phyloP scores from a whole-genome alignment of 2,797 vertebrate genomes.

The Enteromius thamalakanensis region DNA sequence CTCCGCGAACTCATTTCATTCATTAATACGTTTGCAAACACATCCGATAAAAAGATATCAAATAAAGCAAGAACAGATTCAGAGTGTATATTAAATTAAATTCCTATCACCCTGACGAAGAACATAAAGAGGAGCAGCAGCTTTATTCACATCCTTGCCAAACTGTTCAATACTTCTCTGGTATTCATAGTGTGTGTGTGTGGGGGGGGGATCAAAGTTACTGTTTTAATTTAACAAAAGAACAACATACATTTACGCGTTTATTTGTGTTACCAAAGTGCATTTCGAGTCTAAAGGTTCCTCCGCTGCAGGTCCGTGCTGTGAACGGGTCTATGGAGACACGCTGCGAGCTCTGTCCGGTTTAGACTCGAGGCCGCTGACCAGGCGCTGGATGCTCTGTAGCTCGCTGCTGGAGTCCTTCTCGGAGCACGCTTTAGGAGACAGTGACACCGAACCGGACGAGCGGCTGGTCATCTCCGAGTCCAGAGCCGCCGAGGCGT shows the following conservation, averaged over 20 bases:
- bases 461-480: conserved; percentile 93
- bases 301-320: conserved; percentile 64
- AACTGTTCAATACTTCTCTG: conserved; percentile 82
- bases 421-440: conserved; percentile 88
- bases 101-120: conserved; percentile 60
- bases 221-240: conserved; percentile 76
- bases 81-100: conserved; percentile 75
- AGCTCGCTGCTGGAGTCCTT: conserved; percentile 92
- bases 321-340: conserved; percentile 80
- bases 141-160: conserved; percentile 70
- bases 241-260: conserved; percentile 70
- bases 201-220: conserved; percentile 60
- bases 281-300: conserved; percentile 78
- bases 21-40: conserved; percentile 45
- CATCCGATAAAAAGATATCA: conserved; percentile 73
- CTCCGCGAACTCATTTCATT: conserved; percentile 49
- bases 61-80: conserved; percentile 71
- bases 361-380: conserved; percentile 92
- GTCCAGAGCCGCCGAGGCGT: conserved; percentile 83
- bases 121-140: conserved; percentile 76
- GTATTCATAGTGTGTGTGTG: too few relatives aligned
- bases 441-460: conserved; percentile 87
- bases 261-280: conserved; percentile 81
- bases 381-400: conserved; percentile 95
- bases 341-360: conserved; percentile 89